Evolutionary conservation across 1,140 invertebrate genomes (phyloP).

Genomic region (Aricia agestis): DNA sequence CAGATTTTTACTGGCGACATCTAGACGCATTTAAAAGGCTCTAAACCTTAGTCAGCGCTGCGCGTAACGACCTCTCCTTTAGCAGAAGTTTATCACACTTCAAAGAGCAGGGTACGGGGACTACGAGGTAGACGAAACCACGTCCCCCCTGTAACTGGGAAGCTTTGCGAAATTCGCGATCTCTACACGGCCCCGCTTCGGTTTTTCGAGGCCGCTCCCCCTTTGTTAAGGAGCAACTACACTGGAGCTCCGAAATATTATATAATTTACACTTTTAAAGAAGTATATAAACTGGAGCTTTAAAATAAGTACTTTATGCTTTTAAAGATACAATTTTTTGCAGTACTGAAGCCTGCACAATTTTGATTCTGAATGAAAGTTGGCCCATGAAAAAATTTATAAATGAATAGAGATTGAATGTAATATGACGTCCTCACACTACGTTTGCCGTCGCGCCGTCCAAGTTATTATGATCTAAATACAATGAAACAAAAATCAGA

Average conservation of each 20-base stretch:
- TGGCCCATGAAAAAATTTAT: too few relatives aligned
- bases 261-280: too few relatives aligned
- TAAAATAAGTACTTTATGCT: too few relatives aligned
- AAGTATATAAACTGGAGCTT: too few relatives aligned
- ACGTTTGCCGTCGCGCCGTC: too few relatives aligned
- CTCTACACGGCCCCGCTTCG: slow-evolving; percentile 50
- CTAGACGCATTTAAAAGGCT: slow-evolving; percentile 24
- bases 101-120: slow-evolving; percentile 40
- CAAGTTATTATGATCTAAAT: too few relatives aligned
- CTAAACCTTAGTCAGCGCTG: slow-evolving; percentile 25
- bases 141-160: slow-evolving; percentile 60
- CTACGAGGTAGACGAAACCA: slow-evolving; percentile 40
- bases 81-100: slow-evolving; percentile 58
- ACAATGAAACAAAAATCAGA: too few relatives aligned
- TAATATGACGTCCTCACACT: too few relatives aligned
- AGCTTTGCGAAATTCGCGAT: slow-evolving; percentile 69
- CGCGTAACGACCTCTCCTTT: slow-evolving; percentile 31
- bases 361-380: too few relatives aligned
- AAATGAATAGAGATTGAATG: too few relatives aligned
- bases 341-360: too few relatives aligned
- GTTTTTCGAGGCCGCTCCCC: slow-evolving; percentile 63
- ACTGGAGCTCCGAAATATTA: slow-evolving; percentile 13
- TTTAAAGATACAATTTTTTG: too few relatives aligned
- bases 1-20: slow-evolving; percentile 19
- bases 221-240: slow-evolving; percentile 46